Base-by-base conservation (phyloP, 2,113 vertebrate species). In the Pseudonaja textilis region DNA sequence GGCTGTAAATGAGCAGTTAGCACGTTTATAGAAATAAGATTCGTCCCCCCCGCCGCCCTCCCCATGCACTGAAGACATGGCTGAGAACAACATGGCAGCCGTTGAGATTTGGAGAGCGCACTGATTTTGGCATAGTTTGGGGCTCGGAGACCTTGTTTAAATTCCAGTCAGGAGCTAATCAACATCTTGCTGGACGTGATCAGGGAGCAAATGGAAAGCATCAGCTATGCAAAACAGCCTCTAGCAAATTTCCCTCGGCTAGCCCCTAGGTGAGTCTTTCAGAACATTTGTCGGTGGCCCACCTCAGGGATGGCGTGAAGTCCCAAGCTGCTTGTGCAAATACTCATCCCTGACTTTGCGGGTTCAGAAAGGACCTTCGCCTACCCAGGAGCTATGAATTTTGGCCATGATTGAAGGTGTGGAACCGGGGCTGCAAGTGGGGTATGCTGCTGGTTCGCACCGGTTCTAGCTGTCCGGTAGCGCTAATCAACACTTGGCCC, bases 111-210 rank as follows among this genome's bases (percentile, higher is more conserved):
- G 87, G 92, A 90, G 0, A 93, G 88, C 47, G 1, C 85, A 1
- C 69, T 3, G 11, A 64, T 81, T 90, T 90, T 42, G 61, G 50
- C 92, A 89, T 93, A 61, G 74, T 85, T 89, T 95, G 96, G 95
- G 92, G 94, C 0, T 95, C 18, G 4, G 93, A 94, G 91, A 25
- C 95, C 89, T 94, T 95, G 55, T 96, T 96, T 91, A 87, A 88
- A 18, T 59, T 91, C 69, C 10, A 88, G 89, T 93, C 90, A 95
- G 85, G 92, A 92, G 89, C 92, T 86, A 55, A 96, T 94, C 93
- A 91, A 18, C 95, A 1, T 55, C 90, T 69, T 93, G 92, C 89
- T 93, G 22, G 57, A 90, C 91, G 91, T 57, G 94, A 50, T 90
- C 54, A 90, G 96, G 54, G 86, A 94, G 95, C 91, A 81, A 81